Percentiles rank a stretch among this genome's conserved stretches.
These are phyloP conservation scores for Drosophila kambysellisi DNA, from an alignment of 2,888 invertebrate genomes.

Conservation along the genomic window DNA sequence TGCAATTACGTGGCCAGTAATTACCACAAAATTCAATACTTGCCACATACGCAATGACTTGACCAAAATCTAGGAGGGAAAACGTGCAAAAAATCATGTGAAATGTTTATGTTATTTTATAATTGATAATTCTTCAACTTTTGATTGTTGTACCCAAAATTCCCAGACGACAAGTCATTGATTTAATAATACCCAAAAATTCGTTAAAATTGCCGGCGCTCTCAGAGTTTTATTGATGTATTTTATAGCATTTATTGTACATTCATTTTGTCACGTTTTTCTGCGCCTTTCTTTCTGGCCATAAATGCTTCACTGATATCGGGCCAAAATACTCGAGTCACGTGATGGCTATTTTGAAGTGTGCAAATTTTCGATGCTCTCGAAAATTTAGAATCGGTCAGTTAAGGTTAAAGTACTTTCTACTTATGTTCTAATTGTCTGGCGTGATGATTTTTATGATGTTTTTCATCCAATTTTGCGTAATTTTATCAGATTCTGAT, in stretches of 20 bases:
- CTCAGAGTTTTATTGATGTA: neutral
- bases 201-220: neutral
- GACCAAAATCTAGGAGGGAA: neutral
- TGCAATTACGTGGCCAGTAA: slow-evolving; percentile 7
- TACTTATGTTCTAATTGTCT: neutral
- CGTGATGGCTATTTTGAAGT: slow-evolving; percentile 1
- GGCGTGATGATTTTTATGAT: slow-evolving; percentile 22
- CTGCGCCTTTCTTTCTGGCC: slow-evolving; percentile 27
- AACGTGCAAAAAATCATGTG: neutral
- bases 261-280: slow-evolving; percentile 44
- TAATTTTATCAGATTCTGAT: slow-evolving; percentile 20
- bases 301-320: slow-evolving; percentile 37
- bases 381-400: slow-evolving; percentile 6
- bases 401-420: slow-evolving; percentile 16
- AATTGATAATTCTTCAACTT: neutral
- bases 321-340: slow-evolving; percentile 27
- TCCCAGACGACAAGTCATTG: neutral
- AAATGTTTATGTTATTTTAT: neutral
- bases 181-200: neutral
- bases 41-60: neutral
- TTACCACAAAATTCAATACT: neutral
- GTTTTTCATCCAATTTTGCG: slow-evolving; percentile 1
- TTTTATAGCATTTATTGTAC: slow-evolving; percentile 22
- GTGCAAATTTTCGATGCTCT: slow-evolving; percentile 9
- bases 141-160: neutral